Percentiles rank a stretch among this genome's conserved stretches.
Conservation (phyloP, 1,140 invertebrate genomes). For the Diachasma alloeum region DNA sequence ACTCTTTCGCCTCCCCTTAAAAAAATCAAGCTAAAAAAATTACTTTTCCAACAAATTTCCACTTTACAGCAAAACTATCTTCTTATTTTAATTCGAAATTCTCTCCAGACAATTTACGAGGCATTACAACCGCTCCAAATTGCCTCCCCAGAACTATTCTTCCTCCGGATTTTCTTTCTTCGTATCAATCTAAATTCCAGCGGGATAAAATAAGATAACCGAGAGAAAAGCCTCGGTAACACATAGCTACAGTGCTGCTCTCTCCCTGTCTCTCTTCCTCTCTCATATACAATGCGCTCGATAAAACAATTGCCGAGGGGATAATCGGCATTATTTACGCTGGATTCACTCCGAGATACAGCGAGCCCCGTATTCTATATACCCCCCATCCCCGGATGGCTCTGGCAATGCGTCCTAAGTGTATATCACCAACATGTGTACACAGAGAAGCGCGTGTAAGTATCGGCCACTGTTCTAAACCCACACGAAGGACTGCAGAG, state of each 20-base stretch:
- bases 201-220: background rate
- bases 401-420: background rate
- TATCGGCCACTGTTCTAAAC: background rate
- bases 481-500: background rate
- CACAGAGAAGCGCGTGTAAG: background rate
- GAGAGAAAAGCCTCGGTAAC: background rate
- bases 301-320: conserved; percentile 64
- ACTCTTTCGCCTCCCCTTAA: too few relatives aligned
- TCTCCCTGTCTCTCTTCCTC: background rate
- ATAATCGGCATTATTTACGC: conserved; percentile 64
- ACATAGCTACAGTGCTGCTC: background rate
- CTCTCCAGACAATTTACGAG: too few relatives aligned
- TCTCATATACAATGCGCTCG: conserved; percentile 45
- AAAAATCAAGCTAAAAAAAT: too few relatives aligned
- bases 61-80: too few relatives aligned
- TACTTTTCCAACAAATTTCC: too few relatives aligned
- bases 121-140: too few relatives aligned
- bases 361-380: conserved; percentile 12
- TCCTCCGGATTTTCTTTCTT: background rate
- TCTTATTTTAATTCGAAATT: too few relatives aligned
- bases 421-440: background rate
- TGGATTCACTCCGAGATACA: conserved; percentile 57
- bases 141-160: too few relatives aligned
- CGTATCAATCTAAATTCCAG: background rate
- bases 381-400: background rate